Percentiles rank a stretch among this genome's conserved stretches.
These are phyloP conservation scores for Cephus sareptanus DNA, from an alignment of 2,888 invertebrate species.

Conservation along the genomic window DNA sequence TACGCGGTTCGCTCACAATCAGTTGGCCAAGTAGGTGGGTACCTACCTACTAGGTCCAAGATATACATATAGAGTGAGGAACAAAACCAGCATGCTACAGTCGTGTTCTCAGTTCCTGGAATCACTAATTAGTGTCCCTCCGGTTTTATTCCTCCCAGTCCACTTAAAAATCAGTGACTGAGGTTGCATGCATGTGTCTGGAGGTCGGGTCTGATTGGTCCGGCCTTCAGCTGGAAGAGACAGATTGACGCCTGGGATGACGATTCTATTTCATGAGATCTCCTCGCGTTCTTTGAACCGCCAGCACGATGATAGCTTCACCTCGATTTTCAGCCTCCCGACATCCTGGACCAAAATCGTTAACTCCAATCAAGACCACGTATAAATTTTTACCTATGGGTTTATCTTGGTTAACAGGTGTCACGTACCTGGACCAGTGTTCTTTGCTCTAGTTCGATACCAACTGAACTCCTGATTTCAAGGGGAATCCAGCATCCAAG, in stretches of 20 bases:
- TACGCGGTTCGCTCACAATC: conserved; percentile 2
- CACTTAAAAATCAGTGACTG: conserved; percentile 50
- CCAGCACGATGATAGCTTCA: no score
- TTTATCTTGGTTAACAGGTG: neutral
- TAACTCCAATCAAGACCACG: neutral
- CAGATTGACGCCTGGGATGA: conserved; percentile 55
- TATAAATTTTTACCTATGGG: neutral
- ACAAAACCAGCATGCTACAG: conserved; percentile 43
- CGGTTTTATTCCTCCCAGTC: conserved; percentile 56
- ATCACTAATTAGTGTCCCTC: conserved; percentile 65
- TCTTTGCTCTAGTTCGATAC: neutral
- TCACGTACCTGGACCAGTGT: neutral
- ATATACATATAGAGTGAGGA: neutral
- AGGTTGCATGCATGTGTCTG: neutral
- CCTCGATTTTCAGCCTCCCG: neutral
- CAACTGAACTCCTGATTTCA: neutral
- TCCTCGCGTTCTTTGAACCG: neutral
- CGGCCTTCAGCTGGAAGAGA: conserved; percentile 33
- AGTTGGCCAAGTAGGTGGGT: conserved; percentile 4
- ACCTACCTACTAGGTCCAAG: neutral
- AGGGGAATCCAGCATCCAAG: neutral
- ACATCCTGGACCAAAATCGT: neutral
- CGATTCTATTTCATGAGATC: conserved; percentile 42
- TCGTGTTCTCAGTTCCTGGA: conserved; percentile 63
- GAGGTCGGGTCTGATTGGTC: conserved; percentile 22